These are phyloP conservation scores for Elmis aenea DNA, from an alignment of 2,888 invertebrate genomes.

Conservation along the genomic window DNA sequence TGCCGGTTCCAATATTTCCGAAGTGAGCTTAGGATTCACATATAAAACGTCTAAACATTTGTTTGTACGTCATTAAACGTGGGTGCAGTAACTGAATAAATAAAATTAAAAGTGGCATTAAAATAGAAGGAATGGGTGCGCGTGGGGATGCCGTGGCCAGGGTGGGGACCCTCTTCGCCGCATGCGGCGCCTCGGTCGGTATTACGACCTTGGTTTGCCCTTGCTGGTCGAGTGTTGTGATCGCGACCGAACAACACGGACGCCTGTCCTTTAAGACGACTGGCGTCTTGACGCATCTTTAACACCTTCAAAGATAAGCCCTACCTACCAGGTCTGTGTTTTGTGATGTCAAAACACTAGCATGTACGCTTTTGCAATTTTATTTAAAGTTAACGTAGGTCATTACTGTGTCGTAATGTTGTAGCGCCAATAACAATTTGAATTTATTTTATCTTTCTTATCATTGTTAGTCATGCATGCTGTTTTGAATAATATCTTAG, in stretches of 20 bases:
- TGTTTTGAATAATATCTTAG: no score
- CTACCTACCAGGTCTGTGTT: slow-evolving; percentile 11
- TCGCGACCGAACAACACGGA: slow-evolving; percentile 33
- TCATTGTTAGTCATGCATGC: no score
- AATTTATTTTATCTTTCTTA: no score
- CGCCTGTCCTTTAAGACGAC: slow-evolving; percentile 25
- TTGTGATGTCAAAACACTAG: no score
- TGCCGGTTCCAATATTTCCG: no score
- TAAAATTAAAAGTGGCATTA: slow-evolving; percentile 4
- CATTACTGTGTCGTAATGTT: slow-evolving; percentile 1
- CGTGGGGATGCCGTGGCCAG: slow-evolving; percentile 46
- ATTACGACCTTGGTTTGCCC: slow-evolving; percentile 45
- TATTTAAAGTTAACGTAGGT: no score
- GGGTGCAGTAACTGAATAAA: slow-evolving; percentile 1
- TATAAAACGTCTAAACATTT: no score
- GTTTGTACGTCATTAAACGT: not conserved
- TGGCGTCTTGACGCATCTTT: slow-evolving; percentile 21
- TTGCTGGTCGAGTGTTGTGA: slow-evolving; percentile 39
- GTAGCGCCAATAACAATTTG: not conserved
- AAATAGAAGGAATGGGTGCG: slow-evolving; percentile 7
- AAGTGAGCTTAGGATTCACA: no score
- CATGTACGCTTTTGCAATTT: no score
- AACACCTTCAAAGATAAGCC: not conserved
- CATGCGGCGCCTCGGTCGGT: slow-evolving; percentile 48
- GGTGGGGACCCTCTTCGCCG: slow-evolving; percentile 39